phyloP scores from a whole-genome alignment of 2,113 vertebrate genomes.

The Heterochromis multidens region DNA sequence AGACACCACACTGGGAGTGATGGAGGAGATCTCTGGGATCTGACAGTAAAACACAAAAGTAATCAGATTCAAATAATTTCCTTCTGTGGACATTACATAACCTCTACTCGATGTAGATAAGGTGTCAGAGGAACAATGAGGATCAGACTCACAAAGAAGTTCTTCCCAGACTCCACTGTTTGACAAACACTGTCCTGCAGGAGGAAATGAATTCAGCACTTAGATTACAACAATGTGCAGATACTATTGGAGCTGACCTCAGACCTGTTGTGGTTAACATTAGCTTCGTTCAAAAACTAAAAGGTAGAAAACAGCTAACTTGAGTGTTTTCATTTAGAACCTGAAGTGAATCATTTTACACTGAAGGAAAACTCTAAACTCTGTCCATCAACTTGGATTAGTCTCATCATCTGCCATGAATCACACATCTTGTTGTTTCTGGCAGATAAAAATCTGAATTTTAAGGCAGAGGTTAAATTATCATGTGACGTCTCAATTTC shows the following conservation, averaged over 20 bases:
- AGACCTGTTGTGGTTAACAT: not conserved
- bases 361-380: not conserved
- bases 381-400: not conserved
- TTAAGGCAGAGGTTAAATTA: not conserved
- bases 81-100: not conserved
- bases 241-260: not conserved
- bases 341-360: not conserved
- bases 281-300: not conserved
- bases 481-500: not conserved
- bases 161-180: not conserved
- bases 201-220: not conserved
- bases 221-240: not conserved
- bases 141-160: constrained; percentile 29
- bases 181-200: constrained; percentile 36
- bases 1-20: constrained; percentile 73
- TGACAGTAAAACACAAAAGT: constrained; percentile 51
- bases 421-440: too few species aligned
- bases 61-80: not conserved
- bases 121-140: not conserved
- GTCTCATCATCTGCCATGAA: not conserved
- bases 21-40: constrained; percentile 64
- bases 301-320: not conserved
- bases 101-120: not conserved
- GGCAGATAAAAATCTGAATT: not conserved
- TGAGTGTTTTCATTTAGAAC: not conserved